phyloP scores from a whole-genome alignment of 2,888 invertebrate genomes.

The Epirrita christyi region DNA sequence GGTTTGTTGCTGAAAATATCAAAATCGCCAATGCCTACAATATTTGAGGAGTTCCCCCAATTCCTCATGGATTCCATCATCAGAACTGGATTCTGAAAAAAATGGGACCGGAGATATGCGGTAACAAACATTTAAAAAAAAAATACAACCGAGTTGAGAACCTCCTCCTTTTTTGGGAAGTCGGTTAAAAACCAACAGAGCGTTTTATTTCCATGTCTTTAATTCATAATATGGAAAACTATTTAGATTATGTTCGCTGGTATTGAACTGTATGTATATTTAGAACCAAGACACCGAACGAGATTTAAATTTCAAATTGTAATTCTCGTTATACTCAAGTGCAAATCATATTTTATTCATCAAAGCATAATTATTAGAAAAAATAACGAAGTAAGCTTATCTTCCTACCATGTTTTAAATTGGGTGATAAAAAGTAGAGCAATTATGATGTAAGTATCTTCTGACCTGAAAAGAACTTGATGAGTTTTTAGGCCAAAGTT shows the following conservation, averaged over 20 bases:
- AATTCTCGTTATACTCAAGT: not conserved
- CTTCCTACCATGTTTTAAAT: not conserved
- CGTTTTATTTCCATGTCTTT: no score
- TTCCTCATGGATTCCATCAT: no score
- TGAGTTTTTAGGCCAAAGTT: not conserved
- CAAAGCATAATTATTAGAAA: not conserved
- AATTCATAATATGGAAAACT: no score
- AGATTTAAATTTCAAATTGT: not conserved
- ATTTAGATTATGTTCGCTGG: not conserved
- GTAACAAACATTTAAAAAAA: no score
- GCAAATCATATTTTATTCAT: not conserved
- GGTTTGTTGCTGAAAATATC: no score
- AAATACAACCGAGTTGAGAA: no score
- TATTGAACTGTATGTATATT: not conserved
- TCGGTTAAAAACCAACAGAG: no score
- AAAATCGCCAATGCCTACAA: no score
- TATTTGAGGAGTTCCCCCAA: no score
- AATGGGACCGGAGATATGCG: no score
- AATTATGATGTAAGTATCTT: slow-evolving; percentile 3
- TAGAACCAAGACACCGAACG: not conserved
- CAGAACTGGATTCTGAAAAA: no score
- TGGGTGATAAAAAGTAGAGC: slow-evolving; percentile 9
- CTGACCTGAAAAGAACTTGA: not conserved
- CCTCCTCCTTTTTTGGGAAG: no score
- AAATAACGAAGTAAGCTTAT: not conserved